Evolutionary conservation across 2,888 invertebrate species (phyloP).

Genomic region (Tenthredo livida): DNA sequence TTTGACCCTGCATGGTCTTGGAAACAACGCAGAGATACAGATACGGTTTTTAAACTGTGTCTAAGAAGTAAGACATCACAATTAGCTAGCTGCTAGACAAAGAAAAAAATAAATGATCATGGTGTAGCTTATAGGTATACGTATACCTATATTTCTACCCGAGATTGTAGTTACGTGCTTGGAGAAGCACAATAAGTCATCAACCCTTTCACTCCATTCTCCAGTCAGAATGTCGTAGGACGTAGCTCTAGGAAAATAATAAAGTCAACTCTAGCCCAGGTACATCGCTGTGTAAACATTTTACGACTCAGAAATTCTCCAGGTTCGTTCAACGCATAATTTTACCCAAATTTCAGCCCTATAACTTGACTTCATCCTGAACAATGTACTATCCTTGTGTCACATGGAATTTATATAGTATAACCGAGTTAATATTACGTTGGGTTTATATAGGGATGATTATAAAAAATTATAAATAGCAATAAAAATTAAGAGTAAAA

Average conservation of each 20-base stretch:
- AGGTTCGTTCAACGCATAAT: slow-evolving; percentile 30
- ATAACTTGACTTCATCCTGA: not conserved
- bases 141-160: not conserved
- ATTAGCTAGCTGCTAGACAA: not conserved
- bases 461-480: not conserved
- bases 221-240: not conserved
- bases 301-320: slow-evolving; percentile 44
- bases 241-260: not conserved
- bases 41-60: not conserved
- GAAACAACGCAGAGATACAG: not conserved
- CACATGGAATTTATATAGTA: not conserved
- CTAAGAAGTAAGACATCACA: no score
- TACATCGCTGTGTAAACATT: slow-evolving; percentile 35
- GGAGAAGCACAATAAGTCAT: not conserved
- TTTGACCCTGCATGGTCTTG: not conserved
- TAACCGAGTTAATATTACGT: not conserved
- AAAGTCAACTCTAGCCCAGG: slow-evolving; percentile 4
- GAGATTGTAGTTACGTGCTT: not conserved
- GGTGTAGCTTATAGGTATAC: no score
- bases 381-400: not conserved
- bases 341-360: slow-evolving; percentile 23
- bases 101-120: not conserved
- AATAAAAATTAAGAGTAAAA: not conserved
- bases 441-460: not conserved
- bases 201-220: not conserved